Conservation (phyloP, 2,888 invertebrate species). For the Penaeus monodon region DNA sequence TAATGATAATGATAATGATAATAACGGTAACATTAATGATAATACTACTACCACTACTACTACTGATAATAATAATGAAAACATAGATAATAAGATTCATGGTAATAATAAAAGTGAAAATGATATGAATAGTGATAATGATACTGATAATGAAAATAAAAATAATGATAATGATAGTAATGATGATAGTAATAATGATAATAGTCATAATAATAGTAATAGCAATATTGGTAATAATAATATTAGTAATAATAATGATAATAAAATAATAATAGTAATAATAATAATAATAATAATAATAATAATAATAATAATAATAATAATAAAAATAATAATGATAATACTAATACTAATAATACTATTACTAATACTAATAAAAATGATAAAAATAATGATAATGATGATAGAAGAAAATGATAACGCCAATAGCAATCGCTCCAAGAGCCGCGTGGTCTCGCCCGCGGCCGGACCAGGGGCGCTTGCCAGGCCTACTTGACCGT, state of each 20-base stretch:
- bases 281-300: neutral
- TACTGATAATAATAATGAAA: neutral
- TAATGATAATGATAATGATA: neutral
- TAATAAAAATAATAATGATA: neutral
- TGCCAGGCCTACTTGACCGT: too few species aligned
- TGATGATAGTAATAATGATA: neutral
- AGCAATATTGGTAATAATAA: neutral
- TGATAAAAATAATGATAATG: neutral
- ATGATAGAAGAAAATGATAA: neutral
- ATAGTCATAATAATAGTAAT: neutral
- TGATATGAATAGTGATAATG: neutral
- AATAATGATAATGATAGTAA: neutral
- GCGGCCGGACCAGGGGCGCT: too few species aligned
- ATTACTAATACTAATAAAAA: conserved; percentile 2
- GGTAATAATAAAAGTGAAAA: conserved; percentile 1
- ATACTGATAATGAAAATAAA: conserved; percentile 1
- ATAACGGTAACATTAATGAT: neutral
- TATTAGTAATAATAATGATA: neutral
- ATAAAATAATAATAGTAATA: neutral
- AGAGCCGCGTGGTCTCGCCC: too few species aligned
- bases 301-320: conserved; percentile 1
- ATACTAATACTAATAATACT: neutral
- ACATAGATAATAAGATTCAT: neutral
- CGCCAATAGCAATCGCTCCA: too few species aligned
- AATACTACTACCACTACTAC: neutral